Base-by-base conservation (phyloP, 2,113 vertebrate genomes). In the Oryzias melastigma region DNA sequence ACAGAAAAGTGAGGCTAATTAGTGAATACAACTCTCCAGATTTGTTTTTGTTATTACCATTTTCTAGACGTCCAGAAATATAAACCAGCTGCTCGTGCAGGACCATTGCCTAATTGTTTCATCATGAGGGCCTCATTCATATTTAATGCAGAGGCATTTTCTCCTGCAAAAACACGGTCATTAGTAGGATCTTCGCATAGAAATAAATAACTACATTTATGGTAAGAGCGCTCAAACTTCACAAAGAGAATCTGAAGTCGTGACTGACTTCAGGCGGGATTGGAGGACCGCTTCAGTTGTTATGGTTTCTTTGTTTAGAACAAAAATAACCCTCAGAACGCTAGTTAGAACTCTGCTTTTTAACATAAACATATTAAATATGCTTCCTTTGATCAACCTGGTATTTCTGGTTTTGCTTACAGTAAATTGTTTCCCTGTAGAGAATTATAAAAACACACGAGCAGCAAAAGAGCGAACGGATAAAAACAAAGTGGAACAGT, bases 301-400 rank as follows among this genome's bases (percentile, higher is more conserved):
- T 87, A 60, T 78, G 65, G 70, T 73, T 53, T 64, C 73, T 85
- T 87, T 85, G 78, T 89, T 81, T 70, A 55, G 58, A 80, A 74
- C 54, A 86, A 88, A 47, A 89, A 88, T 70, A 84, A 82, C 84
- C 77, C 58, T 65, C 58, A 69, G 71, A 87, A 69, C 71, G 75
- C 61, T 66, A 78, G 72, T 83, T 87, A 83, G 48, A 82, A 77
- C 72, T 83, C 40, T 5, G 19, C 85, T 89, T 88, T 91, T 61
- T 60, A 89, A 90, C 75, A 77, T 84, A 85, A 90, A 91, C 85
- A 89, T 75, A 87, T 86, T 81, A 87, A 91, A 88, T 87, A 88
- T 89, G 89, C 81, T 59, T 82, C 52, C 85, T 90, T 89, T 88
- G 86, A 89, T 88, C 80, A 65, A 66, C 29, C 49, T 77, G 71